Base-by-base conservation (phyloP, 1,140 invertebrate species). In the Drosophila cardini region DNA sequence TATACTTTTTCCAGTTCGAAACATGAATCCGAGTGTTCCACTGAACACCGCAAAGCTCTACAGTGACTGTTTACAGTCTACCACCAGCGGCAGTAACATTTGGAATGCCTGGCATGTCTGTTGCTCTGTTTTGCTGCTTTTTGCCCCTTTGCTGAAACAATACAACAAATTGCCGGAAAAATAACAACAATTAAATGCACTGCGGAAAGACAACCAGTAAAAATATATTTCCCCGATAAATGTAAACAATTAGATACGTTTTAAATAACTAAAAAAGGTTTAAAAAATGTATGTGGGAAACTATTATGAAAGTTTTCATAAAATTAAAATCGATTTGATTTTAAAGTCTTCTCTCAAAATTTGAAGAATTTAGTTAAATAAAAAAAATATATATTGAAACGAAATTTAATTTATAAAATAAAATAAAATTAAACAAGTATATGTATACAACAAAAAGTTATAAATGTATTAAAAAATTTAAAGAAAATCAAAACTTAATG, bases 31-130 rank as follows among this genome's bases (percentile, higher is more conserved):
- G 26, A 32, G 53, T 40, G 18, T 18, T 15, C 46, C 32, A 40
- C 58, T 50, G 45, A n/a, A 9, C 15, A 16, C 45, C 45, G 18
- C 58, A 62, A 40, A 46, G 15, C 26, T 52, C n/a, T 30, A 52
- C 18, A n/a, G 11, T 26, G 21, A 26, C 1, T 26, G 21, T 30
- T 3, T 11, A 15, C 6, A 52, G 30, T 48, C 46, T 16, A 26
- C 45, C 38, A 42, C 0, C 43, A 46, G 43, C n/a, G 9, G 50
- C 21, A 34, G 30, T 53, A 34, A 30, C 50, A 53, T 53, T 32
- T 53, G 50, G 50, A 16, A 53, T 53, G 50, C 13, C 1, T 1
- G 30, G 50, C 50, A 53, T 53, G 46, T 2, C 18, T 52, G 32
- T n/a, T 16, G 5, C 26, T 34, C 15, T 15, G 26, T 32, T 26